Conservation (phyloP, 2,888 invertebrate species). For the Tubulanus polymorphus region DNA sequence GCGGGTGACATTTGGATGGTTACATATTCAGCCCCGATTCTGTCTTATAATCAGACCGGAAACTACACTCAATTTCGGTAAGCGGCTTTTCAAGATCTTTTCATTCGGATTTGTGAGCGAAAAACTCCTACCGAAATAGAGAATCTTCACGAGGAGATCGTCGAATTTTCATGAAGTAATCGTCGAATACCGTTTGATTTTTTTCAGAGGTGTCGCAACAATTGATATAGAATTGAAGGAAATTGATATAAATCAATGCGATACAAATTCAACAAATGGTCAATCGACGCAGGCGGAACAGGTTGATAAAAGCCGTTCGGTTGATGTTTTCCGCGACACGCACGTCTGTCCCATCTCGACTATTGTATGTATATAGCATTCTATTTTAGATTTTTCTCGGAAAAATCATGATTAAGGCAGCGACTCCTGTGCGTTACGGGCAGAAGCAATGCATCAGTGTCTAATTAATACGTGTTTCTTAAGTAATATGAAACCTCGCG, state of each 20-base stretch:
- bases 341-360: too few relatives aligned
- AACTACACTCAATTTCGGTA: too few relatives aligned
- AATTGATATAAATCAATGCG: conserved; percentile 72
- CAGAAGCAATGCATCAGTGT: neutral
- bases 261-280: conserved; percentile 55
- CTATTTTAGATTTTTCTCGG: too few relatives aligned
- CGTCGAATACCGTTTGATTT: conserved; percentile 7
- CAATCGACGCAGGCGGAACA: neutral
- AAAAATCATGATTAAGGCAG: too few relatives aligned
- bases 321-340: conserved; percentile 78
- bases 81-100: too few relatives aligned
- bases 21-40: conserved; percentile 69
- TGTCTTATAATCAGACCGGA: too few relatives aligned
- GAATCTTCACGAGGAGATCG: too few relatives aligned
- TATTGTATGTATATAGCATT: too few relatives aligned
- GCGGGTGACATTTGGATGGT: conserved; percentile 66
- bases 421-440: too few relatives aligned
- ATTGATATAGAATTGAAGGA: conserved; percentile 52
- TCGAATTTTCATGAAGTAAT: too few relatives aligned
- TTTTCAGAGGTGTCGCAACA: conserved; percentile 44
- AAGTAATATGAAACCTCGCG: neutral
- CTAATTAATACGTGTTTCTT: neutral
- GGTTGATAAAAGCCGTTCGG: conserved; percentile 58
- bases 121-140: too few relatives aligned
- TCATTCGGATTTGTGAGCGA: too few relatives aligned